These are phyloP conservation scores for Falco peregrinus DNA, from an alignment of 2,797 vertebrate genomes.

Conservation along the genomic window DNA sequence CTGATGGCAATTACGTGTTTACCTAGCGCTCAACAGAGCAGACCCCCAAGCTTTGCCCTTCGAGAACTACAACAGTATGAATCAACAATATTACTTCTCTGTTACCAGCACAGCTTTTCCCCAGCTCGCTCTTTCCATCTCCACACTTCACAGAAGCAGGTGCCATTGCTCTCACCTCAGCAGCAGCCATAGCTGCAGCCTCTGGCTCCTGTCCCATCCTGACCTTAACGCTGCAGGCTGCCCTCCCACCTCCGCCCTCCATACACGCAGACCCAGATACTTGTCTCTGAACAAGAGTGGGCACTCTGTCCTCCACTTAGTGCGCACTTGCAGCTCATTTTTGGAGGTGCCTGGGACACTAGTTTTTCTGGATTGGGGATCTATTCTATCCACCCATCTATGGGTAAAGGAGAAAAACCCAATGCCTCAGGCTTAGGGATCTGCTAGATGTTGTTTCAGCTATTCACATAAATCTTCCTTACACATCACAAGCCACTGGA, in stretches of 20 bases:
- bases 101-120: background rate
- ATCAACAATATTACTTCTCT: background rate
- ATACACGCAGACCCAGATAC: background rate
- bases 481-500: background rate
- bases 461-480: background rate
- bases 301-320: background rate
- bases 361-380: background rate
- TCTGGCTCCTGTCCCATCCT: background rate
- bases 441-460: background rate
- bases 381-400: background rate
- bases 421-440: background rate
- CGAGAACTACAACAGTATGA: background rate
- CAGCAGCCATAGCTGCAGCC: background rate
- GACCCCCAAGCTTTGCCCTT: background rate
- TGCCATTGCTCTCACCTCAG: background rate
- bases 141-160: background rate
- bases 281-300: background rate
- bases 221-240: accelerated
- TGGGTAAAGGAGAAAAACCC: background rate
- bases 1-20: background rate
- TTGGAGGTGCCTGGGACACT: background rate
- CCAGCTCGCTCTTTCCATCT: background rate
- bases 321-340: background rate
- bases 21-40: background rate
- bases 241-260: background rate